A percentile compares a stretch with the other conserved stretches of the same genome.
Evolutionary conservation across 2,888 invertebrate genomes (phyloP).

Genomic region (Cheilosia pagana): DNA sequence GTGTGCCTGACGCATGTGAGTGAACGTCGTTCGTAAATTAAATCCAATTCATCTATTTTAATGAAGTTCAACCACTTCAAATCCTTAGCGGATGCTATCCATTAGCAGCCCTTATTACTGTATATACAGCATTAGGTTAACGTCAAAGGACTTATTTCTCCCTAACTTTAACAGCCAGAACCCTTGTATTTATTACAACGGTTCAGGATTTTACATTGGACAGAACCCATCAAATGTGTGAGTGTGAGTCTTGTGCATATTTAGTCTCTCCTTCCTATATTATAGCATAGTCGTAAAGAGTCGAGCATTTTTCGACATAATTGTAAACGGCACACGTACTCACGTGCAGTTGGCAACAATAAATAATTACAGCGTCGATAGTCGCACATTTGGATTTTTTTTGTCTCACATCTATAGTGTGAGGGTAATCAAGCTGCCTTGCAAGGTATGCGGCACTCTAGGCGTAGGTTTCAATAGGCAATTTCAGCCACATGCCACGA

Average conservation of each 20-base stretch:
- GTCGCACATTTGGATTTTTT: not conserved
- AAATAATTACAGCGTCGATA: not conserved
- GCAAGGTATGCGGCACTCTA: constrained; percentile 6
- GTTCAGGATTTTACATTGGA: too few species aligned
- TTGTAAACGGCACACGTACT: not conserved
- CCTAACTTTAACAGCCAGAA: not conserved
- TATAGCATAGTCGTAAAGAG: not conserved
- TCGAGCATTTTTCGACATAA: not conserved
- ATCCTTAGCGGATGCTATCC: constrained; percentile 3
- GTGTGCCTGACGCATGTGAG: constrained; percentile 30
- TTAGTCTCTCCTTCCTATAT: not conserved
- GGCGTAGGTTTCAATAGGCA: constrained; percentile 3
- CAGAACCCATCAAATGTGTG: too few species aligned
- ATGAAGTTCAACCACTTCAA: constrained; percentile 8
- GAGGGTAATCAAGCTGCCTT: constrained; percentile 6
- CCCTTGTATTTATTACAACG: not conserved
- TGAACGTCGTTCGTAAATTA: constrained; percentile 21
- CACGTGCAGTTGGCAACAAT: constrained; percentile 1
- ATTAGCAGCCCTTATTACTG: constrained; percentile 1
- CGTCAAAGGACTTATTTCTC: constrained; percentile 19
- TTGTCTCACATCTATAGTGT: not conserved
- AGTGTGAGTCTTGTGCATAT: not conserved
- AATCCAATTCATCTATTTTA: constrained; percentile 25
- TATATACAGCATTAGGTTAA: not conserved
- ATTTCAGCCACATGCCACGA: constrained; percentile 19